These are phyloP conservation scores for Cranoglanis bouderius DNA, from an alignment of 2,113 vertebrate genomes.

Conservation along the genomic window DNA sequence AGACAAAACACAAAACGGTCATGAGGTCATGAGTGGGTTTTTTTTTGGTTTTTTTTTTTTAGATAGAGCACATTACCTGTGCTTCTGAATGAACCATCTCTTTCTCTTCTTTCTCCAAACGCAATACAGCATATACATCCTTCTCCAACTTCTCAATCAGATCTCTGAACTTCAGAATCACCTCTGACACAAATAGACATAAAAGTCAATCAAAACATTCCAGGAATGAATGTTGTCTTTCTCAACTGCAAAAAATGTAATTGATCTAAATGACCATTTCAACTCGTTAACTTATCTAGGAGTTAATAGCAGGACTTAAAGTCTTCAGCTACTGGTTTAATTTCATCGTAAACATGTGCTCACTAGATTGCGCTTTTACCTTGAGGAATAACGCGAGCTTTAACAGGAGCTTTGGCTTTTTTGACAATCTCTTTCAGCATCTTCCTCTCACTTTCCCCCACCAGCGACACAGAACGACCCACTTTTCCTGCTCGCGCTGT, in stretches of 20 bases:
- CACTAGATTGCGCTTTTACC: conserved; percentile 68
- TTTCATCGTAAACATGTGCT: neutral
- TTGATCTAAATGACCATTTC: neutral
- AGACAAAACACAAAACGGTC: neutral
- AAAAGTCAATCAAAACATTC: neutral
- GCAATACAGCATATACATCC: conserved; percentile 87
- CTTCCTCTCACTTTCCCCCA: conserved; percentile 91
- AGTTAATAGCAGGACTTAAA: neutral
- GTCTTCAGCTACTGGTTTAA: no score
- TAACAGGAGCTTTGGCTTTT: conserved; percentile 83
- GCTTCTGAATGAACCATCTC: conserved; percentile 89
- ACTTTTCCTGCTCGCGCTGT: conserved; percentile 89
- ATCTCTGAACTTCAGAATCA: conserved; percentile 91
- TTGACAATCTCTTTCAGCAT: conserved; percentile 96
- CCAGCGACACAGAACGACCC: conserved; percentile 91
- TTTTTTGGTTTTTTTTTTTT: neutral
- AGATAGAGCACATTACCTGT: conserved; percentile 74
- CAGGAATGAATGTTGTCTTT: neutral
- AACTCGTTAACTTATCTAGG: neutral
- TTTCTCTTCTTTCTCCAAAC: conserved; percentile 88
- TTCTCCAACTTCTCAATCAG: conserved; percentile 92
- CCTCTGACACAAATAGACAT: conserved; percentile 73
- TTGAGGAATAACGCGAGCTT: conserved; percentile 89
- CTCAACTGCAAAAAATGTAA: neutral
- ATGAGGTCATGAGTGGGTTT: neutral